These are phyloP conservation scores for Dasypolia templi DNA, from an alignment of 2,888 invertebrate species.

Conservation along the genomic window DNA sequence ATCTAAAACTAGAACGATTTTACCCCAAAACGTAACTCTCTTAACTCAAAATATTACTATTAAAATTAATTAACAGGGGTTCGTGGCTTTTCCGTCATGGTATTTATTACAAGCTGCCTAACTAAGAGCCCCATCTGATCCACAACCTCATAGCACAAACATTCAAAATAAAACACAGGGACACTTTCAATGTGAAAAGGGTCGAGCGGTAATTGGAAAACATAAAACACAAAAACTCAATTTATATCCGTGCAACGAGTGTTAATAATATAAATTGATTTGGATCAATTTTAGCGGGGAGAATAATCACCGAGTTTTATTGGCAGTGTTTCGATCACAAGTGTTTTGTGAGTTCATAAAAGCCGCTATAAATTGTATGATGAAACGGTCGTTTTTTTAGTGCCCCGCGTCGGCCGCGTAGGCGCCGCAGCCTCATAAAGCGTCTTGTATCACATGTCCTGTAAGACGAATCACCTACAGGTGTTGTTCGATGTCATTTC, in stretches of 20 bases:
- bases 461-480: constrained; percentile 70
- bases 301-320: constrained; percentile 81
- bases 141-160: constrained; percentile 61
- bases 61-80: constrained; percentile 40
- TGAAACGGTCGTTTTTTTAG: constrained; percentile 78
- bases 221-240: constrained; percentile 78
- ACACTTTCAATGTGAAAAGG: constrained; percentile 70
- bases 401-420: constrained; percentile 46
- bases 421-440: constrained; percentile 74
- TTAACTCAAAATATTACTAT: constrained; percentile 37
- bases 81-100: constrained; percentile 38
- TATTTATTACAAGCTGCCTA: constrained; percentile 53
- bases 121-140: constrained; percentile 52
- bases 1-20: constrained; percentile 25
- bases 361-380: constrained; percentile 70
- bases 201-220: constrained; percentile 75
- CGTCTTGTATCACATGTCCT: constrained; percentile 66
- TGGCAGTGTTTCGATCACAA: constrained; percentile 75
- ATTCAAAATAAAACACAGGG: constrained; percentile 67
- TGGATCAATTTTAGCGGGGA: constrained; percentile 75
- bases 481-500: constrained; percentile 71
- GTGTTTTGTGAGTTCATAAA: constrained; percentile 80
- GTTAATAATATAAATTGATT: constrained; percentile 79
- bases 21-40: constrained; percentile 10
- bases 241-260: constrained; percentile 73